These are phyloP conservation scores for Scarus forsteni DNA, from an alignment of 2,797 vertebrate species.

Conservation along the genomic window DNA sequence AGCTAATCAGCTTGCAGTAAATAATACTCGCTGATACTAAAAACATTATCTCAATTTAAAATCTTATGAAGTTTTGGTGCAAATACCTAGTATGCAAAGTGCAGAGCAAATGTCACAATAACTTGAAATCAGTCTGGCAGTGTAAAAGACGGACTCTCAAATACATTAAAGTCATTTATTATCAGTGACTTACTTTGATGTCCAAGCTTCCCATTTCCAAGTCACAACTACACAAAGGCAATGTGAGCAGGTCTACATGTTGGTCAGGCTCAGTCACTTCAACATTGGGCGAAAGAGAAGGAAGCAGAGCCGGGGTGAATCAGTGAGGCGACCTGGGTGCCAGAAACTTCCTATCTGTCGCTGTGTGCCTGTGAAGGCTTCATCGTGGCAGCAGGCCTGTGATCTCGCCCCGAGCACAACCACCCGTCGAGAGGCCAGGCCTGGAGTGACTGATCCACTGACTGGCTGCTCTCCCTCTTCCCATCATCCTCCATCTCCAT, in stretches of 20 bases:
- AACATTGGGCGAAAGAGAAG: slow-evolving; percentile 46
- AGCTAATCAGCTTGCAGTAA: too few relatives aligned
- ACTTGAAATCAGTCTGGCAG: neutral
- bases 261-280: slow-evolving; percentile 50
- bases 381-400: slow-evolving; percentile 87
- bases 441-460: slow-evolving; percentile 85
- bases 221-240: neutral
- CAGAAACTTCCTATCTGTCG: slow-evolving; percentile 82
- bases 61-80: too few relatives aligned
- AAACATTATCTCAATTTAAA: too few relatives aligned
- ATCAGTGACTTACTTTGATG: neutral
- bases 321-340: slow-evolving; percentile 77
- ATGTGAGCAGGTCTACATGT: slow-evolving; percentile 37
- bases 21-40: too few relatives aligned
- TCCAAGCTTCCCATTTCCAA: neutral
- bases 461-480: slow-evolving; percentile 71
- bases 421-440: slow-evolving; percentile 89
- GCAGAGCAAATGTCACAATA: neutral
- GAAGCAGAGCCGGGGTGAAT: slow-evolving; percentile 74
- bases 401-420: slow-evolving; percentile 87
- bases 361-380: slow-evolving; percentile 92
- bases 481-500: slow-evolving; percentile 63
- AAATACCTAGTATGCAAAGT: too few relatives aligned
- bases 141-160: neutral
- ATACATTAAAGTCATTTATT: neutral